Base-by-base conservation (phyloP, 2,888 invertebrate genomes). In the Drosophila atroscutellata region DNA sequence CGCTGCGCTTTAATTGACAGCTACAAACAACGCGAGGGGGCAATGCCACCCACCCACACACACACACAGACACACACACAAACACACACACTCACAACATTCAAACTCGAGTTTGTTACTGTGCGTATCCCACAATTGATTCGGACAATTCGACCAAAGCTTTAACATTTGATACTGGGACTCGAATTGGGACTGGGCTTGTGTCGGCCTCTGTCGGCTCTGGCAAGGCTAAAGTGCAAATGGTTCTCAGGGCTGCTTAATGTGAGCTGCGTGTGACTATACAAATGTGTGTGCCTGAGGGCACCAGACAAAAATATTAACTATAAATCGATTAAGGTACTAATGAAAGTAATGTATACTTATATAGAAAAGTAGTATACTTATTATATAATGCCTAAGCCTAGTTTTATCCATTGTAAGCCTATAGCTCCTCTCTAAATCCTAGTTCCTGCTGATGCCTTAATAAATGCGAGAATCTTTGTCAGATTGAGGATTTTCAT, bases 81-180 rank as follows among this genome's bases (percentile, higher is more conserved):
- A 45, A 59, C 52, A 52, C 37, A 50, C 54, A 20, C 7, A 45
- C n/a, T n/a, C 18, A 26, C 57, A 50, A 56, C 32, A 56, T n/a
- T 39, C 47, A 56, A 60, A 61, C 68, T 78, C 52, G 49, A 73
- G 82, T 83, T 88, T 85, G 81, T 87, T 83, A 70, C 84, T 75
- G 80, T 86, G 86, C 86, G 83, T 86, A 83, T 88, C 82, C 86
- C 86, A 88, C 88, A 86, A 86, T 88, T 84, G 86, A 86, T 86
- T 89, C 75, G 77, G 89, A 89, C 86, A 86, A 84, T 86, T 81
- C 78, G 73, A 72, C 72, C 82, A 78, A 66, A 76, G 60, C 68
- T 42, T 66, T 58, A 49, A 63, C 75, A 34, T 49, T 50, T 42
- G 50, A 50, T 4, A n/a, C 30, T 42, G 51, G 59, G 39, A 5